Conservation (phyloP, 2,888 invertebrate species). For the Graphium colonna region DNA sequence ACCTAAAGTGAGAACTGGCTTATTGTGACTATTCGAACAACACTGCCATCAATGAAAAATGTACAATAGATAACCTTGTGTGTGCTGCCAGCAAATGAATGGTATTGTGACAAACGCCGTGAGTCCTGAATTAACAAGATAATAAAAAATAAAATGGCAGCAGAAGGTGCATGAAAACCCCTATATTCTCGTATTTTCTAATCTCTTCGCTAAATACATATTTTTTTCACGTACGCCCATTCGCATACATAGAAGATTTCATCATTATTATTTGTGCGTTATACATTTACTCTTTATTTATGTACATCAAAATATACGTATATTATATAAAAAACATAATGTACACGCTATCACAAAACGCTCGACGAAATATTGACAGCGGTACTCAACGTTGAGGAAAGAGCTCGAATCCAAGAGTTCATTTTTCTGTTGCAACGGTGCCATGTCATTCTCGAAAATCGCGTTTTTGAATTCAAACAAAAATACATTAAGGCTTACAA, state of each 20-base stretch:
- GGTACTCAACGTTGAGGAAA: slow-evolving; percentile 44
- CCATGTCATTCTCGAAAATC: too few relatives aligned
- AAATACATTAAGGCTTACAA: too few relatives aligned
- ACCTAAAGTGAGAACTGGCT: slow-evolving; percentile 39
- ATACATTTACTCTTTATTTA: slow-evolving; percentile 79
- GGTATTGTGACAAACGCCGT: slow-evolving; percentile 18
- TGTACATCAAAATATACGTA: slow-evolving; percentile 78
- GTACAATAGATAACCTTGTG: slow-evolving; percentile 37
- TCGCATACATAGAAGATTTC: slow-evolving; percentile 34
- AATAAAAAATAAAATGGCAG: slow-evolving; percentile 34
- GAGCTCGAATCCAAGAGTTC: slow-evolving; percentile 2
- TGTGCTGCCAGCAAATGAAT: slow-evolving; percentile 24
- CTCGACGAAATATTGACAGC: slow-evolving; percentile 57
- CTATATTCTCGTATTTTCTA: slow-evolving; percentile 59
- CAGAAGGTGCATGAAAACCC: slow-evolving; percentile 52
- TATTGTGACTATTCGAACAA: slow-evolving; percentile 39
- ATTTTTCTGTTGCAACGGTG: not conserved
- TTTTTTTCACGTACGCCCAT: slow-evolving; percentile 49
- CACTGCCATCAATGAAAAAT: slow-evolving; percentile 37
- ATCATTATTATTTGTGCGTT: slow-evolving; percentile 77
- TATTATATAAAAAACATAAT: slow-evolving; percentile 71
- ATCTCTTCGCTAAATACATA: slow-evolving; percentile 69
- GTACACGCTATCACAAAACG: slow-evolving; percentile 67
- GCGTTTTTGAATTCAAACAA: too few relatives aligned
- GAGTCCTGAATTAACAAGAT: slow-evolving; percentile 22